Base-by-base conservation (phyloP, 2,888 invertebrate species). In the Phlogophora meticulosa region DNA sequence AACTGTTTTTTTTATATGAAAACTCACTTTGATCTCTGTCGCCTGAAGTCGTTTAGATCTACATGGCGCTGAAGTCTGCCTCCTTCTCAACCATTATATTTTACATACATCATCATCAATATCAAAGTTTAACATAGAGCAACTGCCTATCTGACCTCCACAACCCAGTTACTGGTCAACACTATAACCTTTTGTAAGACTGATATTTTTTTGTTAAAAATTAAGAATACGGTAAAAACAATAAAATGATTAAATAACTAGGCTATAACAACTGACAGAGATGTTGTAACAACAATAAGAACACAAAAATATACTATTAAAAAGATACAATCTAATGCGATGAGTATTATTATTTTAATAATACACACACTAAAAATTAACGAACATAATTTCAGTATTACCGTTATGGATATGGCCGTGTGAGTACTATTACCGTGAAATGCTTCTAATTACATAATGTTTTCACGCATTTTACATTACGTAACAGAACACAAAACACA, bases 301-400 rank as follows among this genome's bases (percentile, higher is more conserved):
- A 24, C n/a, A 57, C 1, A 10, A 51, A 45, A 53, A 45, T 61
- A 57, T 40, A 48, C 9, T 40, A 57, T 58, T 61, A 56, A 5
- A 48, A 11, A 22, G 56, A 69, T 68, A 49, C 28, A 49, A 75
- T 68, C 45, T 46, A 40, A 15, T 34, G 7, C 11, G 22, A 42
- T 65, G 22, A 43, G 22, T 36, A 5, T 28, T 53, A 72, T 52
- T 36, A 69, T 42, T 71, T 42, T 17, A 72, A 62, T 48, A 24
- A 36, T 34, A 15, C 34, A 9, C 15, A 34, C 0, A 20, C 51
- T 58, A n/a, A n/a, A n/a, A n/a, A n/a, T n/a, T n/a, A n/a, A n/a
- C n/a, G n/a, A n/a, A n/a, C n/a, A n/a, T n/a, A 7, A 53, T 43
- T 45, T 45, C 38, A 11, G 13, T 71, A 51, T 45, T 20, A 45